Conservation (phyloP, 2,888 invertebrate species). For the Cacoxenus indagator region DNA sequence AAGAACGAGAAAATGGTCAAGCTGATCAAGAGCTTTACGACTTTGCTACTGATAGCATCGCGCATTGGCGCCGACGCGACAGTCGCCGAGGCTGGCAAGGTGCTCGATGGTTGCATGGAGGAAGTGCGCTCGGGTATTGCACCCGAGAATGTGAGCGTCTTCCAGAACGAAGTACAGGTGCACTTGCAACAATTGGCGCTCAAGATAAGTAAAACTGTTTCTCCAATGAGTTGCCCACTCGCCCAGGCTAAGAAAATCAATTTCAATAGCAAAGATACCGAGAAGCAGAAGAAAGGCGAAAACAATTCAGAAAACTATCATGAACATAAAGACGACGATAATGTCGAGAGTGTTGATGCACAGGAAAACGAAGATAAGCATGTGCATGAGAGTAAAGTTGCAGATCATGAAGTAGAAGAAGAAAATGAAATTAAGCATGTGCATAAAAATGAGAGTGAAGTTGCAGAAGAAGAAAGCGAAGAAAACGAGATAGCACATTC, state of each 20-base stretch:
- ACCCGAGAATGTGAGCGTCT: conserved; percentile 81
- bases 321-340: conserved; percentile 24
- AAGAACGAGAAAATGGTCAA: conserved; percentile 77
- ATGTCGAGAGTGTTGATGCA: conserved; percentile 18
- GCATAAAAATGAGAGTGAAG: conserved; percentile 11
- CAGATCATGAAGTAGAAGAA: no score
- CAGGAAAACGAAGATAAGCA: background rate
- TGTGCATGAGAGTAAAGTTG: background rate
- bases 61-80: conserved; percentile 75
- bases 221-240: background rate
- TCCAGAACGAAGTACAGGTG: conserved; percentile 91
- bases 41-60: conserved; percentile 77
- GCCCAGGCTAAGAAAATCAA: conserved; percentile 8
- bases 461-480: conserved; percentile 39
- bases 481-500: conserved; percentile 39
- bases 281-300: background rate
- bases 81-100: conserved; percentile 86
- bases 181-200: conserved; percentile 76
- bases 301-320: background rate
- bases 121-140: conserved; percentile 81
- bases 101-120: conserved; percentile 91
- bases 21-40: conserved; percentile 89
- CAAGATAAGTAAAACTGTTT: conserved; percentile 58
- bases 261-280: background rate
- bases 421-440: conserved; percentile 7